phyloP scores from a whole-genome alignment of 2,888 invertebrate species.

The Pterobdella sp. region DNA sequence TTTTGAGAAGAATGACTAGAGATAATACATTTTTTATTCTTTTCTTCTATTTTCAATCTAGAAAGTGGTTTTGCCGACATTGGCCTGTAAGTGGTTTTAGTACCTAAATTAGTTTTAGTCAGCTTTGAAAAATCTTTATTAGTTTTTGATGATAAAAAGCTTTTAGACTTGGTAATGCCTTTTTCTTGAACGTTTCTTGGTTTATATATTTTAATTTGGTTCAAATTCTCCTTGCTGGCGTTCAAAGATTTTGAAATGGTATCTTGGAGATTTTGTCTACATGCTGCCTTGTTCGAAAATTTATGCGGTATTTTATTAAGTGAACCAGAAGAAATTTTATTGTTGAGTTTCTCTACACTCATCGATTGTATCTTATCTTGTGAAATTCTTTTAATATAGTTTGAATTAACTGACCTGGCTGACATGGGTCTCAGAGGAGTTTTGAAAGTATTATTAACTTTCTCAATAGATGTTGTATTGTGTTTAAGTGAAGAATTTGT shows the following conservation, averaged over 20 bases:
- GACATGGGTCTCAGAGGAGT: background rate
- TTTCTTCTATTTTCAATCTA: background rate
- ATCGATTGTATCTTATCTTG: background rate
- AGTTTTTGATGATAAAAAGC: background rate
- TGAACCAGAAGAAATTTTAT: background rate
- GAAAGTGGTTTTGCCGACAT: background rate
- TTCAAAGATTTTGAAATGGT: background rate
- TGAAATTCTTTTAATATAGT: background rate
- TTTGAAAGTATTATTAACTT: background rate
- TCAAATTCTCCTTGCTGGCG: slow-evolving; percentile 2
- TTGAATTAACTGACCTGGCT: background rate
- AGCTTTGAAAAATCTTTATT: background rate
- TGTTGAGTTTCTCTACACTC: background rate
- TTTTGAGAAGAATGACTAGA: background rate
- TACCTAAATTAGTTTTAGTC: too few relatives aligned
- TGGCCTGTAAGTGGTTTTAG: background rate
- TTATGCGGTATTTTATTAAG: background rate
- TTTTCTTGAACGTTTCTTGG: background rate
- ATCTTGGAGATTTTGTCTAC: background rate
- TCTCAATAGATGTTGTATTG: background rate
- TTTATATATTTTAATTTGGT: too few relatives aligned
- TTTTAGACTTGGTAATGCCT: background rate
- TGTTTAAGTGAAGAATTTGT: background rate
- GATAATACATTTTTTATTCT: background rate
- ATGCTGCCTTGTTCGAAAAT: background rate